phyloP scores from a whole-genome alignment of 2,113 vertebrate genomes.

The Rhinolophus sinicus region DNA sequence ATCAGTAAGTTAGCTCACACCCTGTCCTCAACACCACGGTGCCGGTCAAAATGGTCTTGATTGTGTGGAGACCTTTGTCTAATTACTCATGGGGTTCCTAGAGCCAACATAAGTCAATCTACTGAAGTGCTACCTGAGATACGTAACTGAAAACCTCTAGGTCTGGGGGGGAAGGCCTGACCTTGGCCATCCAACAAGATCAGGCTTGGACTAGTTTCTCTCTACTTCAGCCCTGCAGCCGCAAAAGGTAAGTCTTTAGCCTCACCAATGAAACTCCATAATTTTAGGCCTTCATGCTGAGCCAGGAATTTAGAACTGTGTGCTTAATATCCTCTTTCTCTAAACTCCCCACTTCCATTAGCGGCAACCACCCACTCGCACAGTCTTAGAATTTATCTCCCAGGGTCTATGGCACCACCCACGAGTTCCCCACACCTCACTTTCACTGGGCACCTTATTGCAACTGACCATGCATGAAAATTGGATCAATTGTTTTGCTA shows the following conservation, averaged over 20 bases:
- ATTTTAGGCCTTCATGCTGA: not conserved
- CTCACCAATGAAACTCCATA: not conserved
- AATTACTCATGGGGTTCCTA: not conserved
- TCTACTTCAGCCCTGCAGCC: not conserved
- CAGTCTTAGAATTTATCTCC: not conserved
- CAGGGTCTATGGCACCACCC: not conserved
- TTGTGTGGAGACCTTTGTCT: not conserved
- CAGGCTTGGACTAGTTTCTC: not conserved
- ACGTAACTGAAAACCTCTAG: not conserved
- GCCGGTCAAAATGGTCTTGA: not conserved
- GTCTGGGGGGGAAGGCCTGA: not conserved
- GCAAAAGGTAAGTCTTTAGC: not conserved
- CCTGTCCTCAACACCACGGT: no score
- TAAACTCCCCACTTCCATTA: not conserved
- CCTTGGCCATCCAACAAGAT: not conserved
- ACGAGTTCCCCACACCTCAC: not conserved
- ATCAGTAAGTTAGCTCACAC: not conserved
- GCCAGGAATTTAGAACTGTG: not conserved
- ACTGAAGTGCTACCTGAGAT: not conserved
- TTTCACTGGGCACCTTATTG: not conserved
- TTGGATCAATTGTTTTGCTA: not conserved
- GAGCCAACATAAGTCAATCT: not conserved
- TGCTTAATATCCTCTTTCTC: not conserved
- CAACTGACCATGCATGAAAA: rapidly evolving
- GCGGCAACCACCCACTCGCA: not conserved